Base-by-base conservation (phyloP, 1,140 invertebrate species). In the Carposina sasakii region DNA sequence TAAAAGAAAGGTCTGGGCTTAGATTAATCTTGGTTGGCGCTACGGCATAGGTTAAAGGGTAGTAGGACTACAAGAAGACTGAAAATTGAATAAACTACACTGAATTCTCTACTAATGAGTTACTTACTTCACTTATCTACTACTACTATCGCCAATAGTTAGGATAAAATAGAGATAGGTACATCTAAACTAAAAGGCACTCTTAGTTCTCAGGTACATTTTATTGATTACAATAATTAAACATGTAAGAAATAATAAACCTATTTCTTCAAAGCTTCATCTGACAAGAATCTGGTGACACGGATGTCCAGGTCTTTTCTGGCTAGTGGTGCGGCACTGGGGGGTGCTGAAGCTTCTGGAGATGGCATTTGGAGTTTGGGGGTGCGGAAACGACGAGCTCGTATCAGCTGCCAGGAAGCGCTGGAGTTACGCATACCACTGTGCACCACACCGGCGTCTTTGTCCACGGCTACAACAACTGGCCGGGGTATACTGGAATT, bases 381-480 rank as follows among this genome's bases (percentile, higher is more conserved):
- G 34, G 56, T 45, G 37, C 76, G 63, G 24, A 81, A 68, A 2
- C 71, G 63, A 3, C 79, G 65, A 21, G 79, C 79, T 30, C 79
- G 64, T 1, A 62, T 77, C 16, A 83, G 48, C 39, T 76, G 76
- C 79, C 79, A 83, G 0, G 72, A 39, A 4, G 71, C 60, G 26
- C 65, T 73, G 4, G 60, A 55, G 36, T 64, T 71, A 9, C 69
- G 64, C 30, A 78, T 54, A n/a, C 56, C 49, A 28, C 73, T 48
- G 9, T 52, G 43, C 2, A 45, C 43, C 5, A 57, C 8, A 6
- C 63, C 65, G n/a, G 39, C 16, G 13, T 69, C 63, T 44, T 62
- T 60, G 26, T 81, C 73, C 13, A 71, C 52, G 9, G 59, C 60
- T 21, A 53, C 34, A 6, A 68, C 49, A 5, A 62, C 48, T n/a